Percentiles rank a stretch among this genome's conserved stretches.
Evolutionary conservation across 2,113 vertebrate genomes (phyloP).

Genomic region (human (Homo sapiens)): GRCh38 chr7:122807001-122807500

Average conservation of each 20-base stretch:
- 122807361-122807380: neutral
- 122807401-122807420: neutral
- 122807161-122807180: neutral
- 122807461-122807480: neutral
- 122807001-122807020: neutral
- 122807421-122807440: neutral
- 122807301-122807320: neutral
- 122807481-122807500: neutral
- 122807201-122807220: rapidly evolving
- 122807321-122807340: neutral
- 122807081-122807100: neutral
- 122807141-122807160: too few relatives aligned
- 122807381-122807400: neutral
- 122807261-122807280: neutral
- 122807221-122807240: neutral
- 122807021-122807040: neutral
- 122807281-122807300: neutral
- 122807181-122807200: neutral
- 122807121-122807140: neutral
- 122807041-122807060: neutral
- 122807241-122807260: rapidly evolving
- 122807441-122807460: neutral
- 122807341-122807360: neutral
- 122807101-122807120: neutral
- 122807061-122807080: neutral